Conservation (phyloP, 1,140 invertebrate species). For the Scaptodrosophila lebanonensis region DNA sequence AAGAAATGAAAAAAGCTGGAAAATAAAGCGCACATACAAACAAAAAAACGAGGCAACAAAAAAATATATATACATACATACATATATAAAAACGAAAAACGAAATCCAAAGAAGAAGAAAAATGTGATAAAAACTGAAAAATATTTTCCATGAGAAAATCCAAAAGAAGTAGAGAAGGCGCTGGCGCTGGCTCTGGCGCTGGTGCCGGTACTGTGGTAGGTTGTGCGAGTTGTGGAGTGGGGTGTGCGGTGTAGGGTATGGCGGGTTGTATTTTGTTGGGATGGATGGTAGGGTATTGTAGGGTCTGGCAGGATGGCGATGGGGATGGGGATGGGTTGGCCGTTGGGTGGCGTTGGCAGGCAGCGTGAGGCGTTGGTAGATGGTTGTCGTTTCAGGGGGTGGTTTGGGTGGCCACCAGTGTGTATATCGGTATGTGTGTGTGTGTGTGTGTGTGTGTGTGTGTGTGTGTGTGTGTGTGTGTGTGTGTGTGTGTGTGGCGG, state of each 20-base stretch:
- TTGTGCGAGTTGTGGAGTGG: neutral
- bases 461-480: too few species aligned
- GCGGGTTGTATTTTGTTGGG: too few species aligned
- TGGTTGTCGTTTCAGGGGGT: slow-evolving; percentile 14
- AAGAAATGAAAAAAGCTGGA: slow-evolving; percentile 18
- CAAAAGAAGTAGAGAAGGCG: slow-evolving; percentile 60
- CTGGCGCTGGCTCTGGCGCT: neutral
- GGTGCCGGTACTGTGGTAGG: neutral
- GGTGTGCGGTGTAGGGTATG: too few species aligned
- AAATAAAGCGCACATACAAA: slow-evolving; percentile 36
- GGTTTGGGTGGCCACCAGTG: too few species aligned
- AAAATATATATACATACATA: neutral
- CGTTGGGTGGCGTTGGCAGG: too few species aligned
- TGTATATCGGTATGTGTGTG: too few species aligned
- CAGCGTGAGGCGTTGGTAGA: too few species aligned
- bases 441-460: too few species aligned
- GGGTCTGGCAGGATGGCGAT: too few species aligned
- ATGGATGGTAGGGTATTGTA: too few species aligned
- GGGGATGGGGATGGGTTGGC: too few species aligned
- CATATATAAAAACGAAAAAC: slow-evolving; percentile 24
- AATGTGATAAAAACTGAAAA: slow-evolving; percentile 63
- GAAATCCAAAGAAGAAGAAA: slow-evolving; percentile 54
- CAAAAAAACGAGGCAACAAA: slow-evolving; percentile 22
- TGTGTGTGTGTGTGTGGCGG: slow-evolving; percentile 38
- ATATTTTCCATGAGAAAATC: slow-evolving; percentile 75